Evolutionary conservation across 30 jellyfish, hydroid and myxozoan genomes (phyloP), one percentile per base, ranked within the genome.

Genomic region (Cassiopea xamachana): DNA sequence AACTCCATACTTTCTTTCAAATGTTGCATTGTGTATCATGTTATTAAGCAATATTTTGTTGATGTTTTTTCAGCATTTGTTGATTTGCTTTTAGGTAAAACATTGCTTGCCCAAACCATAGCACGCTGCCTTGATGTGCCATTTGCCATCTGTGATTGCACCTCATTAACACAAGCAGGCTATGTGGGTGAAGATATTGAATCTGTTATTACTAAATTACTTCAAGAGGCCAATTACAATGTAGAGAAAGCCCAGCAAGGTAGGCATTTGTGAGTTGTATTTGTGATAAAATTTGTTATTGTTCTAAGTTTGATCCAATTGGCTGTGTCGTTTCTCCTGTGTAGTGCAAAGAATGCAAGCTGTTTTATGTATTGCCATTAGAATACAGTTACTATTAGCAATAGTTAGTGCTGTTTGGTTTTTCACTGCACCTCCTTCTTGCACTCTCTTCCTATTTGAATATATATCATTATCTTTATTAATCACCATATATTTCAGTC

Each of bases 121-220:
- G 99, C 99, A n/a, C 83, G 93, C 12, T 96, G 99, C 70, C 92
- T 96, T 18, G 99, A 96, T 92, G 99, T 96, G n/a, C 99, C 99
- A 60, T 96, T 96, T 92, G 99, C 99, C 15, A 96, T 96, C 47
- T 96, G 99, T 86, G 99, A 96, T 71, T 96, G 99, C 81, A 96
- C 99, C 0, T 96, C 99, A 15, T 81, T 96, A 46, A 96, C 99
- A 13, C 99, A 96, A 60, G 99, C 99, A 51, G 99, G 99, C 3
- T 96, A 96, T 89, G 99, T 96, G 60, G 99, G 99, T n/a, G 99
- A 96, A 85, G 99, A 96, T 77, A 96, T 96, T 59, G 99, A 96
- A 58, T 96, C 99, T 13, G 99, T 96, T 8, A 92, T 96, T 0
- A 96, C 99, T 1, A 96, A 96, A 82, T 91, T 96, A 19, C 86